Conservation (phyloP, 2,113 vertebrate genomes). For the Otis tarda region DNA sequence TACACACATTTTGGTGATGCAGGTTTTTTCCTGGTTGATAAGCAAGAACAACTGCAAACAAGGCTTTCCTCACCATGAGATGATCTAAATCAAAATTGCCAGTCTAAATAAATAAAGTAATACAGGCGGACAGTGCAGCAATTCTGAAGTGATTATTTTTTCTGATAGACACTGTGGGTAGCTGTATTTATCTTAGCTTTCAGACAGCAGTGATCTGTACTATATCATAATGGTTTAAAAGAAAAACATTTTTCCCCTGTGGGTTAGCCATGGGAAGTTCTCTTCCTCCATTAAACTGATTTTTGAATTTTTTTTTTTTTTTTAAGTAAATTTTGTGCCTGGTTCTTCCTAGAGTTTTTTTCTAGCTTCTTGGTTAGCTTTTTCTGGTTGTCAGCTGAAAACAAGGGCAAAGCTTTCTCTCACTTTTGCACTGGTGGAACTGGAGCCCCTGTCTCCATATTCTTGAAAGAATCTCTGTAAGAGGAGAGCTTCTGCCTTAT, state of each 20-base stretch:
- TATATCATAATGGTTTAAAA: constrained; percentile 12
- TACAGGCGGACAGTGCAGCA: background rate
- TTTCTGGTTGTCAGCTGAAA: background rate
- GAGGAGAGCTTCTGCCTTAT: background rate
- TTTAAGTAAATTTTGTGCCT: background rate
- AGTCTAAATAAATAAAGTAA: constrained; percentile 46
- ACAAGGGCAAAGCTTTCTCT: background rate
- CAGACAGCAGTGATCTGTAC: background rate
- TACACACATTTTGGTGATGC: background rate
- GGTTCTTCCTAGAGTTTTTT: background rate
- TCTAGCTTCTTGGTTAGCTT: background rate
- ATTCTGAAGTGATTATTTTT: constrained; percentile 49
- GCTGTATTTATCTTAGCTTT: constrained; percentile 38
- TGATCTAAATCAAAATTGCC: constrained; percentile 40
- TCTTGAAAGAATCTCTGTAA: background rate
- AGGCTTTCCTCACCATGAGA: background rate
- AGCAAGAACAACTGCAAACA: background rate
- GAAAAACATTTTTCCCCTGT: background rate
- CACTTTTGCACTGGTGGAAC: background rate
- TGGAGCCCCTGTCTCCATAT: background rate
- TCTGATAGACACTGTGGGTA: constrained; percentile 31
- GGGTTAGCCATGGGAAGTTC: background rate
- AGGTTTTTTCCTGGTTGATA: background rate
- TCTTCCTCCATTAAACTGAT: background rate
- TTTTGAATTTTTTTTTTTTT: background rate